Conservation (phyloP, 2,113 vertebrate species). For the Scomber colias region DNA sequence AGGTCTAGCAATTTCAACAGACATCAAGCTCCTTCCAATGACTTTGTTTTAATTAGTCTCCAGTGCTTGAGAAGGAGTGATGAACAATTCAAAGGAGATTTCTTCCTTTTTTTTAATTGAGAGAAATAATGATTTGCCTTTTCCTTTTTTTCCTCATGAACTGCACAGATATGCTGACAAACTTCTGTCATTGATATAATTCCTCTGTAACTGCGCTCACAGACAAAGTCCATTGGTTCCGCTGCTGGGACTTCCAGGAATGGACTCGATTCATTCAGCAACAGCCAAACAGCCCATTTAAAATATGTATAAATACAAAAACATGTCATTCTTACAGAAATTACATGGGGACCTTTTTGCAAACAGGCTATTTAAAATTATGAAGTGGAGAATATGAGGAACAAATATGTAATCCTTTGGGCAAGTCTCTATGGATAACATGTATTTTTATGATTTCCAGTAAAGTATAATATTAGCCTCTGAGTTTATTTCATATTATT, state of each 20-base stretch:
- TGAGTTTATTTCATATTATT: background rate
- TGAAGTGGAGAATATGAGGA: slow-evolving; percentile 3
- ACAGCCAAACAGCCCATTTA: slow-evolving; percentile 1
- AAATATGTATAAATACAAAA: slow-evolving; percentile 3
- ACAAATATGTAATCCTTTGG: slow-evolving; percentile 6
- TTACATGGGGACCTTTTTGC: background rate
- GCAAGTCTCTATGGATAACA: background rate
- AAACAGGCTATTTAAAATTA: slow-evolving; percentile 13
- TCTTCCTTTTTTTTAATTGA: slow-evolving; percentile 14
- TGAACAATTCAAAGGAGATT: slow-evolving; percentile 24
- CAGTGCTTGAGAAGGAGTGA: slow-evolving; percentile 22
- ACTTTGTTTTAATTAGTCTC: slow-evolving; percentile 62
- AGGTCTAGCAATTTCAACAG: slow-evolving; percentile 55
- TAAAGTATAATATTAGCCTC: slow-evolving; percentile 12
- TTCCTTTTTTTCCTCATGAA: background rate
- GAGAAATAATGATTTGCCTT: slow-evolving; percentile 14
- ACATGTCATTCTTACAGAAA: background rate
- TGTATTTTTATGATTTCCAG: slow-evolving; percentile 8
- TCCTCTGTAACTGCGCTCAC: slow-evolving; percentile 33
- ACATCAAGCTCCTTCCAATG: slow-evolving; percentile 34
- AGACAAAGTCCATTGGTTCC: slow-evolving; percentile 31
- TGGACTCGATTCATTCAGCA: slow-evolving; percentile 1
- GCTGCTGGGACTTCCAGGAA: slow-evolving; percentile 21
- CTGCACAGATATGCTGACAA: slow-evolving; percentile 27
- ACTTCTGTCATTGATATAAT: slow-evolving; percentile 5